Conservation (phyloP, 2,888 invertebrate species). For the Athripsodes cinereus region DNA sequence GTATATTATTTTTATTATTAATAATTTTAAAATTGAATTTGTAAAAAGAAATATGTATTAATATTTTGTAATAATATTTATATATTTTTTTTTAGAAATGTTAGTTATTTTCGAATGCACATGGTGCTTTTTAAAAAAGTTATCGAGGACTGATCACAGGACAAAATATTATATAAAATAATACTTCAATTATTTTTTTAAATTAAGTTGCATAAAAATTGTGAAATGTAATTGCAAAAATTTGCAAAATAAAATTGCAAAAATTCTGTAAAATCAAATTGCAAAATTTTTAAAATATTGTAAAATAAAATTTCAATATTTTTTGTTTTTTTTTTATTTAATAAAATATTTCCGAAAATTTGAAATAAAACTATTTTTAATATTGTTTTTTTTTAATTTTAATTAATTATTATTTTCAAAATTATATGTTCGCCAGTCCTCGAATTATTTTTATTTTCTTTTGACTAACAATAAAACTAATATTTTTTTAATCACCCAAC, state of each 20-base stretch:
- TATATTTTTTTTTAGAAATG: conserved; percentile 20
- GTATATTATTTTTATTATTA: conserved; percentile 14
- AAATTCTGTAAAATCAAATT: too few species aligned
- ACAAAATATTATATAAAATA: too few species aligned
- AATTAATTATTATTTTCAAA: too few species aligned
- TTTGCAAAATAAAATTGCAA: too few species aligned
- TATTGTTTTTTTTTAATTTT: background rate
- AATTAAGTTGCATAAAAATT: too few species aligned
- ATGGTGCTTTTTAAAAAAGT: conserved; percentile 12
- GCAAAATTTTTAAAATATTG: background rate
- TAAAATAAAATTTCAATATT: too few species aligned
- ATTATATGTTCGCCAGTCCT: conserved; percentile 22
- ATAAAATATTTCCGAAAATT: conserved; percentile 19
- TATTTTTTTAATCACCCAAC: background rate
- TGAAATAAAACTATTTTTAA: conserved; percentile 24
- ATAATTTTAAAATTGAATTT: conserved; percentile 20
- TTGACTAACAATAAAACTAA: background rate
- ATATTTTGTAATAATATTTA: conserved; percentile 16
- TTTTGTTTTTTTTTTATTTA: too few species aligned
- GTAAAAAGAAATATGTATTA: conserved; percentile 22
- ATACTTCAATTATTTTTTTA: conserved; percentile 9
- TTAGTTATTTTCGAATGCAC: conserved; percentile 22
- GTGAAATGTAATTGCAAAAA: too few species aligned
- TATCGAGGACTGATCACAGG: conserved; percentile 23
- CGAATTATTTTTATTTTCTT: conserved; percentile 4